A percentile compares a stretch with the other conserved stretches of the same genome.
phyloP scores from a whole-genome alignment of 2,113 vertebrate species.

The Heteronetta atricapilla region DNA sequence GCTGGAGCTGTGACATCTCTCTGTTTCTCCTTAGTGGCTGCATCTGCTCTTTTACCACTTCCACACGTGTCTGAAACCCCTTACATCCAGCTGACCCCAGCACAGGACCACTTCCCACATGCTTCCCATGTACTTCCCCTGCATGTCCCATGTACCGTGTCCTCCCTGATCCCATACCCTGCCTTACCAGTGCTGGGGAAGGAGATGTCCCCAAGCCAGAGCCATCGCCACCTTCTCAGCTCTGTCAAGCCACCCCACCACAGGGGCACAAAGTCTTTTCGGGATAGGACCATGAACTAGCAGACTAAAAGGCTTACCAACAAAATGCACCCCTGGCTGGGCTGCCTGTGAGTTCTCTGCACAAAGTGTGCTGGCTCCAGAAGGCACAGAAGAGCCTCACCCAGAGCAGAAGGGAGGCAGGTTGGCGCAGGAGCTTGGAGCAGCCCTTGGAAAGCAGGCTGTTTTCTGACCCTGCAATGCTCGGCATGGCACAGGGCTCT shows the following conservation, averaged over 20 bases:
- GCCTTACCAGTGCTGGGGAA: neutral
- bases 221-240: neutral
- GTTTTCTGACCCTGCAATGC: no score
- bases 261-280: neutral
- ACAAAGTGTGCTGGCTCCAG: neutral
- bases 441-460: neutral
- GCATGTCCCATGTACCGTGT: neutral
- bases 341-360: neutral
- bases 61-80: accelerated
- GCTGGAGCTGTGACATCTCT: neutral
- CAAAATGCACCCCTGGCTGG: accelerated
- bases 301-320: neutral
- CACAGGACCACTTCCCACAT: neutral
- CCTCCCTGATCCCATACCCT: neutral
- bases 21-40: neutral
- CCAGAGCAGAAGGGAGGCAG: neutral
- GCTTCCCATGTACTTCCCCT: neutral
- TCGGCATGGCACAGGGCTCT: neutral
- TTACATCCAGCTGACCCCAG: accelerated
- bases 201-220: neutral
- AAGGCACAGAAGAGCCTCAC: neutral
- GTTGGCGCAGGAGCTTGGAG: neutral
- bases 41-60: neutral
- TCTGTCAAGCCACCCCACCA: neutral
- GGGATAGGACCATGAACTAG: neutral